Evolutionary conservation across 2,113 vertebrate species (phyloP), one percentile per base, ranked within the genome.

Genomic region (Rhinoderma darwinii): DNA sequence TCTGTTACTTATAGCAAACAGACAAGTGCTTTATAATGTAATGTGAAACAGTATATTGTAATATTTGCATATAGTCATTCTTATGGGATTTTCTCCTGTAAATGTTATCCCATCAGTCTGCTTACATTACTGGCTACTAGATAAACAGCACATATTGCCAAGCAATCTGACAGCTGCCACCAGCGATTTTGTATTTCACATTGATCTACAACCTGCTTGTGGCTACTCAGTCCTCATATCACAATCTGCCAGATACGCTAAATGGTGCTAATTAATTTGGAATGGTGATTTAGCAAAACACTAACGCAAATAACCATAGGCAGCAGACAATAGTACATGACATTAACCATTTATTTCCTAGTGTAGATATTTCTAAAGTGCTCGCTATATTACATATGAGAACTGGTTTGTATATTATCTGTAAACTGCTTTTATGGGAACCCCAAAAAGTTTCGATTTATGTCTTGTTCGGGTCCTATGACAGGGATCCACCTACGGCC

Each of bases 121-220:
- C 14, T 15, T 32, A 76, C 74, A 76, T 76, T 30, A 76, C 74
- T 17, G n/a, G 15, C 25, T 70, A 68, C 25, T 59, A 44, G 41
- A 72, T 54, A 86, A 27, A 39, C 47, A 12, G 14, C 15, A 54
- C 25, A 70, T 30, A 11, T 44, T 80, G 63, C 84, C 77, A 80
- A 80, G 44, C 43, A 54, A 79, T 22, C 4, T 68, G 61, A 39
- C 84, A 80, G 75, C 61, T 80, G 77, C 47, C 84, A 81, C 61
- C 44, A 80, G 47, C n/a, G 15, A 44, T 78, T 50, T 39, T 70
- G n/a, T 86, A 12, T 37, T 68, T 41, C 35, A 77, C 50, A 86
- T 68, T 61, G 59, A 63, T 86, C 39, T 86, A 32, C 56, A 86
- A 32, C 51, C 75, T 39, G 75, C 35, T 70, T 47, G 44, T 20